These are phyloP conservation scores for Entomobrya multifasciata DNA, from an alignment of 2,888 invertebrate genomes.

Conservation along the genomic window DNA sequence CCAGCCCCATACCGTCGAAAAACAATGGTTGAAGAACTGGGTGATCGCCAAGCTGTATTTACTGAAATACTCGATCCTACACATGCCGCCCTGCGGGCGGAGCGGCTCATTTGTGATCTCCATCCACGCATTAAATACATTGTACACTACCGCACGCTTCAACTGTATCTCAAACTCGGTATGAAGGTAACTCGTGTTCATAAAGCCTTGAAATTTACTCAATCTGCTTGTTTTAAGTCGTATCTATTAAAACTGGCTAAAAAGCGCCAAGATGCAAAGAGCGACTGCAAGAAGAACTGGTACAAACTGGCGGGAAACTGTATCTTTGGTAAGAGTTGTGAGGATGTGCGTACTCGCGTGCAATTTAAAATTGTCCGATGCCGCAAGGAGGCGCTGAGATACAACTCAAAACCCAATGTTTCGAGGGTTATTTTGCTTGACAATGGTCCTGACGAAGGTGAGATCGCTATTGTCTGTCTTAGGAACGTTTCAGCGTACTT, in stretches of 20 bases:
- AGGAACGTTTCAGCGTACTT: neutral
- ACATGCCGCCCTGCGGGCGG: too few relatives aligned
- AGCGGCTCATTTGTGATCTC: neutral
- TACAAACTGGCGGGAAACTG: neutral
- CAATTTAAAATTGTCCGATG: neutral
- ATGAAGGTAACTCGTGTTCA: neutral
- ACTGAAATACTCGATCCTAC: too few relatives aligned
- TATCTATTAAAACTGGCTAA: neutral
- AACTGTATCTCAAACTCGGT: neutral
- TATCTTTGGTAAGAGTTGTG: neutral
- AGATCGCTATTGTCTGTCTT: slow-evolving; percentile 2
- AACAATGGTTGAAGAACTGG: neutral
- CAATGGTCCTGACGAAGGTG: neutral
- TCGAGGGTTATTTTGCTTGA: neutral
- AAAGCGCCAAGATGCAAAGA: neutral
- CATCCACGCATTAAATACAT: neutral
- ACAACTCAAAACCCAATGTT: slow-evolving; percentile 10
- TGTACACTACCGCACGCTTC: neutral
- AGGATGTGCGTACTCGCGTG: neutral
- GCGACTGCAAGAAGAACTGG: neutral
- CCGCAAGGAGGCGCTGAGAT: neutral
- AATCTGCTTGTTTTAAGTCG: neutral
- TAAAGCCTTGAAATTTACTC: neutral
- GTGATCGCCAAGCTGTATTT: neutral
- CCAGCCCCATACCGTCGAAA: neutral